Base-by-base conservation (phyloP, 1,140 invertebrate genomes). In the Lepidurus packardi region DNA sequence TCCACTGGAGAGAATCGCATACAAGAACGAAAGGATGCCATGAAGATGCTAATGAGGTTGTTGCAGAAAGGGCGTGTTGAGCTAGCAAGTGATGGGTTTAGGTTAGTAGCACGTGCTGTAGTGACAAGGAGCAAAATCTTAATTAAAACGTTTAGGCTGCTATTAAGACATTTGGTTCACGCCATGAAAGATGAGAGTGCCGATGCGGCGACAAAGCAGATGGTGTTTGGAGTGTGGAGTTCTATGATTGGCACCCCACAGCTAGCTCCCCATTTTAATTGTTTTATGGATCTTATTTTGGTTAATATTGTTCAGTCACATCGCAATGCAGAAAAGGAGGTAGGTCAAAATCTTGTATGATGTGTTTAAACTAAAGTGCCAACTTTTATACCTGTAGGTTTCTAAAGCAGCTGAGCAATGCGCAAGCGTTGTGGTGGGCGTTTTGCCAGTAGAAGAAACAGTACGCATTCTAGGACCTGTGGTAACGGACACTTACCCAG, bases 201-300 rank as follows among this genome's bases (percentile, higher is more conserved):
- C 85, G 90, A 79, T 91, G 8, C 88, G 21, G 16, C 53, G 6
- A 65, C 53, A 13, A 65, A 65, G 21, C 53, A 65, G n/a, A 65
- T 91, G 81, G 91, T 93, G 0, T 87, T 96, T 43, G 45, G 44
- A 25, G 42, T 78, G 10, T 80, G 76, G 73, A 53, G 73, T 81
- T 82, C 44, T 80, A 91, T 97, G 83, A 88, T 96, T 81, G 89
- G 92, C 80, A 90, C 91, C 78, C 88, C 89, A 45, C 89, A 92
- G 82, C 90, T 96, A 83, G 85, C 92, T 16, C 85, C 90, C 80
- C 90, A 89, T 79, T 97, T 96, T 88, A 88, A 91, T 73, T 90
- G 91, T 82, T 98, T 94, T 85, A 90, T 94, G 25, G 95, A 98
- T 85, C 87, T 98, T 9, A 91, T 96, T 24, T 90, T 96, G 75